These are phyloP conservation scores for Chaetodon trifascialis DNA, from an alignment of 2,113 vertebrate genomes.

Conservation along the genomic window DNA sequence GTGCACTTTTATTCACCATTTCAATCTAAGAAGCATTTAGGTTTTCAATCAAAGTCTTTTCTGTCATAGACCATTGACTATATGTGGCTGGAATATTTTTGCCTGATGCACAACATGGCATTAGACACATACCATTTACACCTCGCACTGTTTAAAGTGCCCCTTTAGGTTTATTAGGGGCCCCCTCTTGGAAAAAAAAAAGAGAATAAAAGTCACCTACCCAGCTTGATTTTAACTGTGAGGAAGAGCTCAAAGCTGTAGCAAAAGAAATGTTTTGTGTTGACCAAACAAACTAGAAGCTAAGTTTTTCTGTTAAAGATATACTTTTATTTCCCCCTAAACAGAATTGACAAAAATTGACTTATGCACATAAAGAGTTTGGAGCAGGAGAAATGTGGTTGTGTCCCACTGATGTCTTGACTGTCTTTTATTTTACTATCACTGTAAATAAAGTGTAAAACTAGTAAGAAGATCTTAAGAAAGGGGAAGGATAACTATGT, in stretches of 20 bases:
- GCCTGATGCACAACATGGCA: background rate
- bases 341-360: background rate
- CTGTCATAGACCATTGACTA: background rate
- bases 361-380: background rate
- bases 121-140: background rate
- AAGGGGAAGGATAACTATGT: background rate
- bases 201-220: background rate
- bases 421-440: background rate
- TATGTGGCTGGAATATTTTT: background rate
- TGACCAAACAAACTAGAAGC: constrained; percentile 8
- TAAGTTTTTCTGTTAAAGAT: constrained; percentile 5
- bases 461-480: background rate
- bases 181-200: background rate
- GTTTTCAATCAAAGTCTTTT: background rate
- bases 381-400: background rate
- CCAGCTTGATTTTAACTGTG: background rate
- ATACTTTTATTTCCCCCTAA: background rate
- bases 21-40: background rate
- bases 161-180: background rate
- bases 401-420: background rate
- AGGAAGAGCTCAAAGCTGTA: background rate
- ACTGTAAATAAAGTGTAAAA: background rate
- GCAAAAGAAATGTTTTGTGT: background rate
- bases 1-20: background rate
- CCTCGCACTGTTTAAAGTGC: background rate